phyloP scores from a whole-genome alignment of 2,888 invertebrate species.

The Ormia ochracea region DNA sequence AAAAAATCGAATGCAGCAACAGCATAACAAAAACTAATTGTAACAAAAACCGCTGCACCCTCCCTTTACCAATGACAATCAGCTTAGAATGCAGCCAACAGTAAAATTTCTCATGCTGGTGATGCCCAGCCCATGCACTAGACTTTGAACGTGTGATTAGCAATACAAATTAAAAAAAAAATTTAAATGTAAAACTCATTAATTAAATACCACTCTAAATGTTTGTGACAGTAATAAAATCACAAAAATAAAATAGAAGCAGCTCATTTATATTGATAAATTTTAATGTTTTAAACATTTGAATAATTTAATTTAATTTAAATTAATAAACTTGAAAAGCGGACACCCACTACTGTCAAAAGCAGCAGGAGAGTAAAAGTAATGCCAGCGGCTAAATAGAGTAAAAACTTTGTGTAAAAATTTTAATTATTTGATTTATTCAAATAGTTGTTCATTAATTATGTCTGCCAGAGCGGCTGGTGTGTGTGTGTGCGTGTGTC shows the following conservation, averaged over 20 bases:
- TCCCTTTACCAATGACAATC: neutral
- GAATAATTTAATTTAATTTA: no score
- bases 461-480: no score
- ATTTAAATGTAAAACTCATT: conserved; percentile 24
- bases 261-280: no score
- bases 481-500: no score
- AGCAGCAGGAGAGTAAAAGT: no score
- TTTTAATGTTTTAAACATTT: no score
- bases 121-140: conserved; percentile 11
- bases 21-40: neutral
- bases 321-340: no score
- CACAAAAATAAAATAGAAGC: neutral
- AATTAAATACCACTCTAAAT: conserved; percentile 22
- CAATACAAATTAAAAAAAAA: neutral
- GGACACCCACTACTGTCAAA: neutral
- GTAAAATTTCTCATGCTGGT: neutral
- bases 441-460: no score
- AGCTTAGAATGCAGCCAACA: no score
- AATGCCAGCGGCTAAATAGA: no score
- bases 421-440: neutral
- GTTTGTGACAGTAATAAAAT: conserved; percentile 33
- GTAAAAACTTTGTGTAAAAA: neutral
- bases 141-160: conserved; percentile 11
- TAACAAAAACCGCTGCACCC: neutral
- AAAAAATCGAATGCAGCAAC: neutral